Percentiles rank a stretch among this genome's conserved stretches.
Conservation (phyloP, 2,888 invertebrate genomes). For the Spisula subtruncata region DNA sequence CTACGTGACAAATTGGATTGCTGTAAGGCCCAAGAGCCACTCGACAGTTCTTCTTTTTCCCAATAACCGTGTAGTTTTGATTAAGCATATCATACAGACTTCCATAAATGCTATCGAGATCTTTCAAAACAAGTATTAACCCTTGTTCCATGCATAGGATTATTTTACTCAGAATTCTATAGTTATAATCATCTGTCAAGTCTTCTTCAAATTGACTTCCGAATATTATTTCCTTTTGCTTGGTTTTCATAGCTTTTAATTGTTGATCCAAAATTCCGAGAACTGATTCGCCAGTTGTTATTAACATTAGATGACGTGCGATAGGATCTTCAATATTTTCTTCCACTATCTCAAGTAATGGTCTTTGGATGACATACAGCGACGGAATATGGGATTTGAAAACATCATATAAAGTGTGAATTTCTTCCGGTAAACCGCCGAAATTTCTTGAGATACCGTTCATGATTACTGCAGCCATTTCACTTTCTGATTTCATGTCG, state of each 20-base stretch:
- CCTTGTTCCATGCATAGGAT: slow-evolving; percentile 81
- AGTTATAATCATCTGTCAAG: slow-evolving; percentile 78
- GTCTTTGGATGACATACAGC: background rate
- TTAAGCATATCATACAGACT: slow-evolving; percentile 81
- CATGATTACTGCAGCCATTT: slow-evolving; percentile 48
- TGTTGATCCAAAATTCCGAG: slow-evolving; percentile 70
- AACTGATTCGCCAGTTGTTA: slow-evolving; percentile 74
- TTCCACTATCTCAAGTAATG: slow-evolving; percentile 68
- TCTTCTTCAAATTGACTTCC: slow-evolving; percentile 81
- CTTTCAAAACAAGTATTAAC: slow-evolving; percentile 74
- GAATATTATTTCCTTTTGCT: slow-evolving; percentile 72
- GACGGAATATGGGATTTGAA: background rate
- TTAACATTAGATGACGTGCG: slow-evolving; percentile 76
- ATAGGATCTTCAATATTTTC: slow-evolving; percentile 71
- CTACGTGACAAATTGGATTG: slow-evolving; percentile 79
- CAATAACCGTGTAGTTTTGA: slow-evolving; percentile 78
- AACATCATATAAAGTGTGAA: slow-evolving; percentile 42
- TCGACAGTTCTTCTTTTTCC: slow-evolving; percentile 75
- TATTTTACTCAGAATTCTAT: slow-evolving; percentile 76
- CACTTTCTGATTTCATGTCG: slow-evolving; percentile 1
- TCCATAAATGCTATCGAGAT: slow-evolving; percentile 78
- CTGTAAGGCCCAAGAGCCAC: slow-evolving; percentile 78
- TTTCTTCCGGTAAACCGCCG: slow-evolving; percentile 75
- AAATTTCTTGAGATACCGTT: slow-evolving; percentile 76
- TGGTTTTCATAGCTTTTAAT: slow-evolving; percentile 59